Percentiles rank a stretch among this genome's conserved stretches.
Conservation (phyloP, 2,888 invertebrate species). For the Hoplodrina ambigua region DNA sequence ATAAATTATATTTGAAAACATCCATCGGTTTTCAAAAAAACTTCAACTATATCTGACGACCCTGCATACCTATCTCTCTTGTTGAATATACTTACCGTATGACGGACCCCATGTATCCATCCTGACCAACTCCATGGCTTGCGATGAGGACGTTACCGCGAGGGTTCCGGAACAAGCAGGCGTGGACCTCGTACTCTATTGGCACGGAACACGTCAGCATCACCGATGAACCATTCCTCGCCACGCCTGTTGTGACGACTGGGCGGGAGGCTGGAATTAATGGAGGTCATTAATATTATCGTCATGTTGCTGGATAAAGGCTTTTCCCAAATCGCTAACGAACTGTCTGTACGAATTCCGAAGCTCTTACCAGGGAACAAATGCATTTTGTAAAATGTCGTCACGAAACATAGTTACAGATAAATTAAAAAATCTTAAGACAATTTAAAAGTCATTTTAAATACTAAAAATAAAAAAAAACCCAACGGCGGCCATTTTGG, state of each 20-base stretch:
- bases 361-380: not conserved
- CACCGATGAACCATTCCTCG: slow-evolving; percentile 65
- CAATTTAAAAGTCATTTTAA: not conserved
- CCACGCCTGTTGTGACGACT: slow-evolving; percentile 70
- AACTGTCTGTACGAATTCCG: too few species aligned
- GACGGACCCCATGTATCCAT: slow-evolving; percentile 70
- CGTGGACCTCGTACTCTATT: slow-evolving; percentile 61
- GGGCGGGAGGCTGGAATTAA: slow-evolving; percentile 70
- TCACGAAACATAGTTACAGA: not conserved
- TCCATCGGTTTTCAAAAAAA: too few species aligned
- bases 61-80: too few species aligned
- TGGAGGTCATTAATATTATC: not conserved
- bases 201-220: slow-evolving; percentile 75
- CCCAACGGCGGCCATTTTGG: too few species aligned
- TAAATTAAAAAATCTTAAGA: not conserved
- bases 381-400: not conserved
- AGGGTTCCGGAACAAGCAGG: slow-evolving; percentile 82
- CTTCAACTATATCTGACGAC: too few species aligned
- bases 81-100: slow-evolving; percentile 65
- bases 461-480: not conserved
- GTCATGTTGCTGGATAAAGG: not conserved
- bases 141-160: slow-evolving; percentile 75
- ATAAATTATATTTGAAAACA: too few species aligned
- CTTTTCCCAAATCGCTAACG: not conserved
- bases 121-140: slow-evolving; percentile 75